Evolutionary conservation across 1,140 invertebrate species (phyloP).

Genomic region (Macrocentrus cingulum): DNA sequence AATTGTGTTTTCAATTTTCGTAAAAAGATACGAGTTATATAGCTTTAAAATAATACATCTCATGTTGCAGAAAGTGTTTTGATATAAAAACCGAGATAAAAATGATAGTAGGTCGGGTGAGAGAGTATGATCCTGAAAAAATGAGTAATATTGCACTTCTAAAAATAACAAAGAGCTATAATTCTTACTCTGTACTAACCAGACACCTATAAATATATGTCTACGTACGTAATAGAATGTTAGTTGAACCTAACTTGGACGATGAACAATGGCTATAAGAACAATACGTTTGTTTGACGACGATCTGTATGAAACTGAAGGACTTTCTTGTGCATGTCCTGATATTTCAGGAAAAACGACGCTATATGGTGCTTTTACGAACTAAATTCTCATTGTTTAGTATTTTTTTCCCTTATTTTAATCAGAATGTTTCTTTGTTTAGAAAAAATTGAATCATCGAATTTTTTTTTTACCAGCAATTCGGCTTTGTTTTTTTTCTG

Average conservation of each 20-base stretch:
- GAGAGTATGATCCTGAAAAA: conserved; percentile 19
- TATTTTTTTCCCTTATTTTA: neutral
- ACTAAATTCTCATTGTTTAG: conserved; percentile 16
- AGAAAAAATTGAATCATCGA: neutral
- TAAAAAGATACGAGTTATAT: too few relatives aligned
- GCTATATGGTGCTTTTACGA: conserved; percentile 14
- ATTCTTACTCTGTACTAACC: conserved; percentile 21
- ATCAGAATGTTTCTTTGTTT: neutral
- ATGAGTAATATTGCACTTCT: conserved; percentile 25
- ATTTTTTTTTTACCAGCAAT: neutral
- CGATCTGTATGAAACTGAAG: neutral
- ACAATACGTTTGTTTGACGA: conserved; percentile 27
- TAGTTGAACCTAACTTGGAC: conserved; percentile 8
- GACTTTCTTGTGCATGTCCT: neutral
- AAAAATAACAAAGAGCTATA: conserved; percentile 20
- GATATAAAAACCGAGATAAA: too few relatives aligned
- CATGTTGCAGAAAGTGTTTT: neutral
- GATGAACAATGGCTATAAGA: conserved; percentile 24
- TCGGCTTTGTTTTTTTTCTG: neutral
- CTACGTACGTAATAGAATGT: conserved; percentile 25
- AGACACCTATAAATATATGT: conserved; percentile 24
- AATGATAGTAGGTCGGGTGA: conserved; percentile 3
- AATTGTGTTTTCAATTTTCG: too few relatives aligned
- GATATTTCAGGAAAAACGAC: conserved; percentile 19
- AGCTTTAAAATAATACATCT: conserved; percentile 5